Base-by-base conservation (phyloP, 1,140 invertebrate genomes). In the Daktulosphaira vitifoliae region DNA sequence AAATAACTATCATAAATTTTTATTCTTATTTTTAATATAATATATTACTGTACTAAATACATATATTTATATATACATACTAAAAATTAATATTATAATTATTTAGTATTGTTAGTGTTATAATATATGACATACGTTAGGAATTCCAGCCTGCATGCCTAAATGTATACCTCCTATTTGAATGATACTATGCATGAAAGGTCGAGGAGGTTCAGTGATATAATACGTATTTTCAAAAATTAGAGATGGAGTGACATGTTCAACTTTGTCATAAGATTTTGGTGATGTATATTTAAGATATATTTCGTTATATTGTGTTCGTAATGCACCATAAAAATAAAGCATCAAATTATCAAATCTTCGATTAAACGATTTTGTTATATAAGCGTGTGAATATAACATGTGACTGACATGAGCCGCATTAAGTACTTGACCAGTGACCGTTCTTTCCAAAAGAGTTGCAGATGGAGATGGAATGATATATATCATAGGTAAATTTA, bases 81-180 rank as follows among this genome's bases (percentile, higher is more conserved):
- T n/a, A n/a, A n/a, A n/a, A n/a, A n/a, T n/a, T n/a, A n/a, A n/a
- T n/a, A n/a, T n/a, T n/a, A n/a, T n/a, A n/a, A n/a, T n/a, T n/a
- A n/a, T n/a, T n/a, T n/a, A n/a, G n/a, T n/a, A n/a, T n/a, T n/a
- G n/a, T n/a, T n/a, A n/a, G n/a, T n/a, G n/a, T n/a, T 9, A 39
- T 29, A 48, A 50, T 11, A 29, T 26, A 54, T 8, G 13, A 37
- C 8, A n/a, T n/a, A n/a, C n/a, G n/a, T n/a, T n/a, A n/a, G n/a
- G n/a, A n/a, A n/a, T n/a, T n/a, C n/a, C n/a, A n/a, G n/a, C n/a
- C n/a, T n/a, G n/a, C n/a, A n/a, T n/a, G n/a, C n/a, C n/a, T n/a
- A 59, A 23, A 15, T 59, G 53, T 16, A 59, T 26, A 13, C 53
- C 53, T 15, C 39, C 53, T 2, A 59, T n/a, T 18, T 15, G n/a